Evolutionary conservation across 2,113 vertebrate genomes (phyloP).

Genomic region (Carettochelys insculpta): DNA sequence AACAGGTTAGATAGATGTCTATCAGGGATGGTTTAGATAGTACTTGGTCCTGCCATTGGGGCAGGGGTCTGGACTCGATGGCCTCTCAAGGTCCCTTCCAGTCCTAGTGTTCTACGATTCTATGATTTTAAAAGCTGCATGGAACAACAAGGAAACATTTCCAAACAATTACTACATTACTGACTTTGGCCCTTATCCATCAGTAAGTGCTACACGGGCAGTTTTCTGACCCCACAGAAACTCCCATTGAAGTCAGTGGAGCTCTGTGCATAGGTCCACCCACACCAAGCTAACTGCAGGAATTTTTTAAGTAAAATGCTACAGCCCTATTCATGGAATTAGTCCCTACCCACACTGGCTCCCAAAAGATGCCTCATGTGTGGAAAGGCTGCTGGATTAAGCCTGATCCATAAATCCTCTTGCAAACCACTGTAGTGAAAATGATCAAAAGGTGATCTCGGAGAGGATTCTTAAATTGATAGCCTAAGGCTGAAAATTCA

Average conservation of each 20-base stretch:
- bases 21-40: no score
- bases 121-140: background rate
- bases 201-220: background rate
- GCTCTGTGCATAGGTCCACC: accelerated
- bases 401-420: background rate
- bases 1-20: no score
- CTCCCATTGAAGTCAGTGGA: accelerated
- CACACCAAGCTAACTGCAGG: accelerated
- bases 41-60: no score
- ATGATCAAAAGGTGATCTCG: accelerated
- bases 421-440: background rate
- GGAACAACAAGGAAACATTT: background rate
- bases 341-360: accelerated
- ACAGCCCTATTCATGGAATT: background rate
- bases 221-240: accelerated
- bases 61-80: no score
- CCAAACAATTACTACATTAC: background rate
- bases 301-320: background rate
- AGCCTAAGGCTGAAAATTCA: accelerated
- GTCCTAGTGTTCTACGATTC: no score
- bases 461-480: background rate
- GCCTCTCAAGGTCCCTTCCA: no score
- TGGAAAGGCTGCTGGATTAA: background rate
- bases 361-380: background rate
- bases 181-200: accelerated